Conservation (phyloP, 1,140 invertebrate species). For the Gonioctena quinquepunctata region DNA sequence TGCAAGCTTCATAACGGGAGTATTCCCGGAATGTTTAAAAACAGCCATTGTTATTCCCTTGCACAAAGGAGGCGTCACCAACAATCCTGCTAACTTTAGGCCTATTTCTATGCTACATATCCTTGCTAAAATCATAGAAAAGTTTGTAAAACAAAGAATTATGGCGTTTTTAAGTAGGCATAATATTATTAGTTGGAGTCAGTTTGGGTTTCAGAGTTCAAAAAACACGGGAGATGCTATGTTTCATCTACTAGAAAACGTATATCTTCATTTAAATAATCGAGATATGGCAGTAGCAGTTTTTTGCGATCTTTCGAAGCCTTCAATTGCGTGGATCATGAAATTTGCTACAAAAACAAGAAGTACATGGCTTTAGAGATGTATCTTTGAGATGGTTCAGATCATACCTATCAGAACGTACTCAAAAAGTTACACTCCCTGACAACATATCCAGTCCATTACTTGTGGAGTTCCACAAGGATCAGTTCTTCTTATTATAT, state of each 20-base stretch:
- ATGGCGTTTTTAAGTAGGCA: background rate
- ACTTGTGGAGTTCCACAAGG: background rate
- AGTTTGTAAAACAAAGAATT: background rate
- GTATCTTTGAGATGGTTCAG: background rate
- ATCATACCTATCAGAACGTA: background rate
- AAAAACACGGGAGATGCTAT: too few relatives aligned
- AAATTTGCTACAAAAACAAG: background rate
- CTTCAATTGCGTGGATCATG: background rate
- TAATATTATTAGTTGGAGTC: background rate
- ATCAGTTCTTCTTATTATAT: background rate
- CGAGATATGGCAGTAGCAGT: background rate
- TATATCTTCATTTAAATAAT: too few relatives aligned
- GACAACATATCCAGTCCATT: background rate
- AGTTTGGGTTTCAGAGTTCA: too few relatives aligned
- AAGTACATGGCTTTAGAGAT: background rate
- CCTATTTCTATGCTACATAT: background rate
- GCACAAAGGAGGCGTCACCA: background rate
- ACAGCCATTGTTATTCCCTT: background rate
- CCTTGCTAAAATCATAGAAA: background rate
- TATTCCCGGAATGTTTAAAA: background rate
- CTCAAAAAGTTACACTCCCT: background rate
- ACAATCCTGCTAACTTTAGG: background rate
- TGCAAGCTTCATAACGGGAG: background rate
- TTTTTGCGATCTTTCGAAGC: background rate
- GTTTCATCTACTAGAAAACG: too few relatives aligned